A percentile compares a stretch with the other conserved stretches of the same genome.
Conservation (phyloP, 2,888 invertebrate genomes). For the Athalia cordata region DNA sequence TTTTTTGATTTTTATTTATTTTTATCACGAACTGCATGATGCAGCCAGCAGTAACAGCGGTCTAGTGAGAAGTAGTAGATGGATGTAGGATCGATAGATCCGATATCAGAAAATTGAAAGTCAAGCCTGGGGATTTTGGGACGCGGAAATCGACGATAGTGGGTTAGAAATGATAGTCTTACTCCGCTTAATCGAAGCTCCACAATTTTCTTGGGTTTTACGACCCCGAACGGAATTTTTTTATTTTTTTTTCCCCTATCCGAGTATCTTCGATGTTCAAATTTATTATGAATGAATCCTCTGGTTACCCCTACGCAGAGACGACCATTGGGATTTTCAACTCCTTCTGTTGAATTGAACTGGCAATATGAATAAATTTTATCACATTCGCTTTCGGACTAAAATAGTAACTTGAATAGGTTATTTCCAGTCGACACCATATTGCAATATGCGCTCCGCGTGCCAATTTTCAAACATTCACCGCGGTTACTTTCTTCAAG, state of each 20-base stretch:
- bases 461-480: constrained; percentile 27
- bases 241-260: too few relatives aligned
- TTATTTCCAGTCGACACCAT: constrained; percentile 17
- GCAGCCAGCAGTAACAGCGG: not conserved
- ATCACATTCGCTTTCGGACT: constrained; percentile 6
- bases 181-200: constrained; percentile 1
- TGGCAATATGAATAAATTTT: constrained; percentile 22
- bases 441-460: not conserved
- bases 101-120: constrained; percentile 46
- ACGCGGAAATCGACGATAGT: not conserved
- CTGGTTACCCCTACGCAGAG: not conserved
- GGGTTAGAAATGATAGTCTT: constrained; percentile 29
- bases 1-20: too few relatives aligned
- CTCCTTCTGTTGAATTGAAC: constrained; percentile 30
- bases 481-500: not conserved
- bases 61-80: not conserved
- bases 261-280: not conserved
- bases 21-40: not conserved
- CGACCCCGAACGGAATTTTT: not conserved
- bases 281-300: not conserved
- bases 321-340: not conserved
- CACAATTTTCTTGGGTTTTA: not conserved
- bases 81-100: not conserved
- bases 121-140: constrained; percentile 39
- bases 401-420: too few relatives aligned